These are phyloP conservation scores for Halichoeres trimaculatus DNA, from an alignment of 2,113 vertebrate species.

Conservation along the genomic window DNA sequence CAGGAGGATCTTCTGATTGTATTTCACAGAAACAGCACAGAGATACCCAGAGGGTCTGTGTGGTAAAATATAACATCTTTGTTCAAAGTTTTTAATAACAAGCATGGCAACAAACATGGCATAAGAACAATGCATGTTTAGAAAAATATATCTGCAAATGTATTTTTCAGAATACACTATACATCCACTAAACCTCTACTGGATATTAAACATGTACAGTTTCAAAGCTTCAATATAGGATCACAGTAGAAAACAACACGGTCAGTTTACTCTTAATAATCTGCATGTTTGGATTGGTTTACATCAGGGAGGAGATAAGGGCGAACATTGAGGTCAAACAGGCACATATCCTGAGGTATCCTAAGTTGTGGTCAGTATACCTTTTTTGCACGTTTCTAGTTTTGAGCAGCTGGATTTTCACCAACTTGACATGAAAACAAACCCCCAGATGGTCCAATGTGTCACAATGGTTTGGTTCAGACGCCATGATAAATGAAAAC, in stretches of 20 bases:
- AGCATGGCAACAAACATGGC: slow-evolving; percentile 77
- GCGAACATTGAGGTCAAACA: slow-evolving; percentile 40
- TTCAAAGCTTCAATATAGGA: slow-evolving; percentile 40
- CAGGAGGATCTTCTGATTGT: not conserved
- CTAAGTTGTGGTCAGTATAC: slow-evolving; percentile 19
- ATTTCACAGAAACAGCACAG: slow-evolving; percentile 51
- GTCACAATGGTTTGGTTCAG: slow-evolving; percentile 29
- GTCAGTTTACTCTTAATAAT: slow-evolving; percentile 24
- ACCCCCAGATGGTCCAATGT: slow-evolving; percentile 16
- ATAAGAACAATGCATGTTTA: slow-evolving; percentile 79
- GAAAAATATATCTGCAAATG: slow-evolving; percentile 84
- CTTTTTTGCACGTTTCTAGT: slow-evolving; percentile 2
- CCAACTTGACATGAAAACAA: not conserved
- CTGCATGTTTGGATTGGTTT: slow-evolving; percentile 20
- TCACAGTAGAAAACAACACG: slow-evolving; percentile 52
- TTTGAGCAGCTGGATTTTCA: slow-evolving; percentile 24
- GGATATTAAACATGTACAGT: slow-evolving; percentile 76
- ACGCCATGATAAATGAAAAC: slow-evolving; percentile 45
- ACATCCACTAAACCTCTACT: slow-evolving; percentile 76
- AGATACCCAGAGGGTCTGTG: slow-evolving; percentile 28
- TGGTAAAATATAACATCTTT: slow-evolving; percentile 65
- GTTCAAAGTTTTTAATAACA: slow-evolving; percentile 80
- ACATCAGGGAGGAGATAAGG: slow-evolving; percentile 35
- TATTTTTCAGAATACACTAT: slow-evolving; percentile 74
- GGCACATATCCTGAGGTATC: slow-evolving; percentile 64